phyloP scores from a whole-genome alignment of 2,113 vertebrate genomes.

The Dromiciops gliroides region DNA sequence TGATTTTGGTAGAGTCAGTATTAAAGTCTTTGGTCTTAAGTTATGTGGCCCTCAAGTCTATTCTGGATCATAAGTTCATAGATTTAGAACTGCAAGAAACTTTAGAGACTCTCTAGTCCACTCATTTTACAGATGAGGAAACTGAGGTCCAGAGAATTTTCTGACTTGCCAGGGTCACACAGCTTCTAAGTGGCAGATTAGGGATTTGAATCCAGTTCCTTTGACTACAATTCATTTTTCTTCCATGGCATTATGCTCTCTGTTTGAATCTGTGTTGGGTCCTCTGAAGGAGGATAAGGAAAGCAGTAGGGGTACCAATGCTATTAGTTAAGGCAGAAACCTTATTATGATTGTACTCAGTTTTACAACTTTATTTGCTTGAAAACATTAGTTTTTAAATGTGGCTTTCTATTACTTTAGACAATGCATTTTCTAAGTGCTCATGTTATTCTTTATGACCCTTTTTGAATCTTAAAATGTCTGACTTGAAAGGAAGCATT shows the following conservation, averaged over 20 bases:
- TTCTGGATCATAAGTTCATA: no score
- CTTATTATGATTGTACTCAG: conserved; percentile 39
- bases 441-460: conserved; percentile 41
- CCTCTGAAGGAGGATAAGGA: conserved; percentile 54
- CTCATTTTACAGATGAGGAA: no score
- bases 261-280: conserved; percentile 57
- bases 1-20: no score
- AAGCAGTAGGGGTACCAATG: conserved; percentile 20
- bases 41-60: no score
- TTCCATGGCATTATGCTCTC: background rate
- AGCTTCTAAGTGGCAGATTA: conserved; percentile 24
- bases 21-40: no score
- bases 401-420: conserved; percentile 7
- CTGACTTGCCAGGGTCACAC: background rate
- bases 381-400: conserved; percentile 32
- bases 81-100: no score
- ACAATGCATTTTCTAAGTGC: conserved; percentile 46
- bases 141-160: background rate
- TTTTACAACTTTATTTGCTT: conserved; percentile 20
- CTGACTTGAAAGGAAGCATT: conserved; percentile 43
- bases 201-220: background rate
- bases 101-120: no score
- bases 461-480: conserved; percentile 49
- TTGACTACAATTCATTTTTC: background rate
- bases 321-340: conserved; percentile 27